Conservation (phyloP, 2,113 vertebrate species). For the Nicator chloris region DNA sequence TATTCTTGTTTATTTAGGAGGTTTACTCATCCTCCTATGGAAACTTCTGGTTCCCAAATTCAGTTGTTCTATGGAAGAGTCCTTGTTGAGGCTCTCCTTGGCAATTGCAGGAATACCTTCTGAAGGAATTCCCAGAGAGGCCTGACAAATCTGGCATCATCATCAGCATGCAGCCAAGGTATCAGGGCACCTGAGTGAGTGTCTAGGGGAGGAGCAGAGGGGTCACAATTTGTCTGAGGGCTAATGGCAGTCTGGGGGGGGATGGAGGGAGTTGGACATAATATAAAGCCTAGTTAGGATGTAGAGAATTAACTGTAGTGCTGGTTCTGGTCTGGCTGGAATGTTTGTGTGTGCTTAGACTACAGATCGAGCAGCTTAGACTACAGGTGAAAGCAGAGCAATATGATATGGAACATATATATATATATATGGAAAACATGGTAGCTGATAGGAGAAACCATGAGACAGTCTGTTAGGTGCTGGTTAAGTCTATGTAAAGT, state of each 20-base stretch:
- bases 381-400: background rate
- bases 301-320: background rate
- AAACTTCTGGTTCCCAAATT: background rate
- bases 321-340: background rate
- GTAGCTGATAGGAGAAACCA: background rate
- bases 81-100: background rate
- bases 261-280: background rate
- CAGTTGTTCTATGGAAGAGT: background rate
- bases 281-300: background rate
- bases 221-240: background rate
- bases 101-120: background rate
- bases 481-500: accelerated
- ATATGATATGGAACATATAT: too few relatives aligned
- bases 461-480: background rate
- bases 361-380: background rate
- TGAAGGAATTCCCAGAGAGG: background rate
- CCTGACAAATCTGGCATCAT: background rate
- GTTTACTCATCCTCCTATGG: background rate
- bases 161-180: accelerated
- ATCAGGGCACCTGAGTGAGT: background rate
- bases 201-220: background rate
- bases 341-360: background rate
- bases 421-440: background rate
- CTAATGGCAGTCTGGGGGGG: background rate
- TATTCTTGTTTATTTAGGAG: background rate